Evolutionary conservation across 2,113 vertebrate genomes (phyloP), one percentile per base, ranked within the genome.

Genomic region (Bujurquina vittata): DNA sequence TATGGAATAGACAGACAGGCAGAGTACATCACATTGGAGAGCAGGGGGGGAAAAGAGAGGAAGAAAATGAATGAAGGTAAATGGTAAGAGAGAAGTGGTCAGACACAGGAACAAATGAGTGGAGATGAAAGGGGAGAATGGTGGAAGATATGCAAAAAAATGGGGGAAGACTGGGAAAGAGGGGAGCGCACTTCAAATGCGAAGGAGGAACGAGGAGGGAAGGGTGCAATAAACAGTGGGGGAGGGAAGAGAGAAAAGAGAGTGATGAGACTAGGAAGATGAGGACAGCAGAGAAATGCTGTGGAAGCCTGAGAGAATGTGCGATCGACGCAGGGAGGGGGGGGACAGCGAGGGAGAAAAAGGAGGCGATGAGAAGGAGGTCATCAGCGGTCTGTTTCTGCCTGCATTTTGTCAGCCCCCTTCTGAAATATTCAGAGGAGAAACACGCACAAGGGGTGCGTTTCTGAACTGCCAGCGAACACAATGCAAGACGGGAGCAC

Each of bases 401-500:
- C 84, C 79, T 86, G 85, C 82, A 63, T 89, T 88, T 87, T 86
- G 81, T 91, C 89, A 92, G 82, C 80, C 79, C 83, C 75, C 75
- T 86, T 81, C 87, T 93, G 87, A 92, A 94, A 94, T 90, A 94
- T 93, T 91, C 85, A 93, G 86, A 77, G 80, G 77, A 87, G 87
- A 86, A 89, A 91, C 67, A 69, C 88, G 89, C 79, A 77, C 60
- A 37, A 81, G 59, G 81, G 67, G 67, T 26, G 80, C 22, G 46
- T 56, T 81, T 81, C 56, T 73, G 75, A 86, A 69, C 75, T 43
- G 49, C 77, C 77, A 79, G 54, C 8, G 4, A 85, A 67, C 69
- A 74, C 82, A 81, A 83, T 54, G 76, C 61, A 80, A 77, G 72
- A 87, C 23, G 79, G 85, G 78, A 65, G 87, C 85, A 78, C 81